These are phyloP conservation scores for Melinaea menophilus DNA, from an alignment of 2,888 invertebrate species.

Conservation along the genomic window DNA sequence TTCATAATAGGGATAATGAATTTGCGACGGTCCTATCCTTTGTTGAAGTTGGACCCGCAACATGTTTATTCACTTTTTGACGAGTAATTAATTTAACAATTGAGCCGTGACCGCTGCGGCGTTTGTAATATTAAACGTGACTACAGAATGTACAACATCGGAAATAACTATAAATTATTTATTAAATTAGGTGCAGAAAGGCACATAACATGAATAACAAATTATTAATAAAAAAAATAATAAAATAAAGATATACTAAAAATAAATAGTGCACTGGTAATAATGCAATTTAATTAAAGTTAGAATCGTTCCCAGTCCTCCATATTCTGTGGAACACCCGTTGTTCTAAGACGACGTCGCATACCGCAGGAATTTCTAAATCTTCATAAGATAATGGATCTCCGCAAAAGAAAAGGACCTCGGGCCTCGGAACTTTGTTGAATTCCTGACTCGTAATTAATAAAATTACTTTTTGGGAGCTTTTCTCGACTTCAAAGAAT, in stretches of 20 bases:
- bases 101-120: neutral
- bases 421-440: slow-evolving; percentile 73
- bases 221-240: neutral
- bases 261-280: neutral
- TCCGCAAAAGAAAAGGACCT: slow-evolving; percentile 73
- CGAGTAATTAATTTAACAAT: slow-evolving; percentile 20
- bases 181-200: neutral
- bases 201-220: too few species aligned
- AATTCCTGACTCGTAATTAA: slow-evolving; percentile 78
- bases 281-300: slow-evolving; percentile 27
- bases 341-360: slow-evolving; percentile 39
- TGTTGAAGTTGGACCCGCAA: slow-evolving; percentile 23
- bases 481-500: slow-evolving; percentile 77
- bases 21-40: slow-evolving; percentile 28
- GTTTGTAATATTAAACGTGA: slow-evolving; percentile 2
- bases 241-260: neutral
- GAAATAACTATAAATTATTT: neutral
- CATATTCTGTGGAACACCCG: slow-evolving; percentile 34
- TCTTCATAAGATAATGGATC: slow-evolving; percentile 78
- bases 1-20: slow-evolving; percentile 42
- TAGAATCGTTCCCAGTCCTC: slow-evolving; percentile 24
- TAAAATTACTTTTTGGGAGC: slow-evolving; percentile 79
- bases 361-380: slow-evolving; percentile 75
- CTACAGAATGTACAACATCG: neutral
- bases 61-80: slow-evolving; percentile 23